Evolutionary conservation across 2,888 invertebrate genomes (phyloP).

Genomic region (Dryomyza anilis): DNA sequence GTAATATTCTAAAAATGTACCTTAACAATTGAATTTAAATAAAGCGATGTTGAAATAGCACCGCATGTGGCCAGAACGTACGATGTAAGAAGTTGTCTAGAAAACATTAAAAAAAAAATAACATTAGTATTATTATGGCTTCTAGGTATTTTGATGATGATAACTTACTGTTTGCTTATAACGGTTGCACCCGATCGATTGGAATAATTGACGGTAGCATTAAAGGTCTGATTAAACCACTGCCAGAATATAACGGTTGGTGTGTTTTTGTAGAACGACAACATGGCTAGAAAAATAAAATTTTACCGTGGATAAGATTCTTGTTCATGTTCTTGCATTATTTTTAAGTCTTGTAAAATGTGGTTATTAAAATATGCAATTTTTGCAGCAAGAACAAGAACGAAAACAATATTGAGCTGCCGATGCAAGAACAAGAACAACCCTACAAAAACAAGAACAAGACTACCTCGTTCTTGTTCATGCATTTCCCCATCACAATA

Average conservation of each 20-base stretch:
- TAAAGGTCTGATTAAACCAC: conserved; percentile 97
- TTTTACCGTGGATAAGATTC: too few species aligned
- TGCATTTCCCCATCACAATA: too few species aligned
- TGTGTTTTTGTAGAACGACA: conserved; percentile 93
- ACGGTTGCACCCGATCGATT: conserved; percentile 86
- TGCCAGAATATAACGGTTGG: conserved; percentile 97
- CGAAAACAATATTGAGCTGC: too few species aligned
- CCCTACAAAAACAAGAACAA: too few species aligned
- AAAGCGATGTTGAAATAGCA: conserved; percentile 87
- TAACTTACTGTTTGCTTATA: conserved; percentile 60
- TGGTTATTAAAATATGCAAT: too few species aligned
- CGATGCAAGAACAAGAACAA: too few species aligned
- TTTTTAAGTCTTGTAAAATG: too few species aligned
- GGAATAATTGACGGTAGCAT: conserved; percentile 97
- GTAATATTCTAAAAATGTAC: too few species aligned
- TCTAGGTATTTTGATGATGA: not conserved
- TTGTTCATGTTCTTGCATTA: too few species aligned
- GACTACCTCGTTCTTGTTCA: too few species aligned
- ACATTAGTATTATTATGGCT: too few species aligned
- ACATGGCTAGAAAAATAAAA: conserved; percentile 72
- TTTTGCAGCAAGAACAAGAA: too few species aligned
- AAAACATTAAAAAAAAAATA: conserved; percentile 6
- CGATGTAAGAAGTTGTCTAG: conserved; percentile 80
- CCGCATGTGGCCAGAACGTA: conserved; percentile 91
- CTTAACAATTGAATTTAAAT: conserved; percentile 81